Evolutionary conservation across 2,113 vertebrate genomes (phyloP).

Genomic region (Nycticebus coucang): DNA sequence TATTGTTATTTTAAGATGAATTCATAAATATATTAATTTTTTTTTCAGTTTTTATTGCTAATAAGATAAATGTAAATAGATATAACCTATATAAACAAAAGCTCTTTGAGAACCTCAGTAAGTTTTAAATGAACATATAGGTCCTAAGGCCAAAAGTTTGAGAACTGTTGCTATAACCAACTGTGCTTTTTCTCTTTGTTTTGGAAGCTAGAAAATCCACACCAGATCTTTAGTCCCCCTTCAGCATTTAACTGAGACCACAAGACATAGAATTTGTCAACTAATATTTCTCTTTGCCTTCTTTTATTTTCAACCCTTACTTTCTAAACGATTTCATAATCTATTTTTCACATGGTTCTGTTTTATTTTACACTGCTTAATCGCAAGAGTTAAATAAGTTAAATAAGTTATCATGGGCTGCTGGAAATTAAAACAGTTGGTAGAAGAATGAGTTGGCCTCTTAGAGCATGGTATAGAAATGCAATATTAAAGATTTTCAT

Average conservation of each 20-base stretch:
- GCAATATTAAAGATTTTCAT: conserved; percentile 48
- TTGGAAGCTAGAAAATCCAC: neutral
- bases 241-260: neutral
- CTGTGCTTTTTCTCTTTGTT: neutral
- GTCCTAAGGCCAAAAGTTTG: neutral
- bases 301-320: neutral
- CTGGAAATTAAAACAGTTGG: conserved; percentile 12
- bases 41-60: conserved; percentile 30
- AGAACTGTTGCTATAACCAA: neutral
- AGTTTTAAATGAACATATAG: neutral
- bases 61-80: neutral
- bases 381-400: neutral
- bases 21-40: neutral
- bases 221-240: neutral
- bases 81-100: neutral
- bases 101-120: neutral
- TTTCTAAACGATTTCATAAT: neutral
- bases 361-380: conserved; percentile 29
- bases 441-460: neutral
- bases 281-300: neutral
- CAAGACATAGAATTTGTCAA: neutral
- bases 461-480: neutral
- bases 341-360: neutral
- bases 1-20: conserved; percentile 7
- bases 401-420: neutral